Percentiles rank a stretch among this genome's conserved stretches.
These are phyloP conservation scores for Gnathonemus longibarbis DNA, from an alignment of 2,113 vertebrate genomes.

Conservation along the genomic window DNA sequence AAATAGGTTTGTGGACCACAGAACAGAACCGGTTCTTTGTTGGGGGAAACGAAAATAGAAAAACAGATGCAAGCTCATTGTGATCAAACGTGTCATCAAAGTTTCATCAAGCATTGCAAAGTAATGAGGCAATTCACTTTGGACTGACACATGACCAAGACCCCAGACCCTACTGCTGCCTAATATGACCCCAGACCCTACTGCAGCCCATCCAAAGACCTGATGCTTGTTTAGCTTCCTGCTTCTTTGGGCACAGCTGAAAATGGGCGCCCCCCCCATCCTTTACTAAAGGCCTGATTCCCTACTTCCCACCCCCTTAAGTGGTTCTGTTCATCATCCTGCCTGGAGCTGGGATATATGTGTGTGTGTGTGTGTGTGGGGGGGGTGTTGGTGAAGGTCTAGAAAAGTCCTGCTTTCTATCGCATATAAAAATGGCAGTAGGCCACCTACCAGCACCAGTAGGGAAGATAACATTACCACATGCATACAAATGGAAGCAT, in stretches of 20 bases:
- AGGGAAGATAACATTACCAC: background rate
- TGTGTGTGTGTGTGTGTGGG: background rate
- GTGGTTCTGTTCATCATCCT: background rate
- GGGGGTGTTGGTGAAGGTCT: background rate
- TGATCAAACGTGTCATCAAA: background rate
- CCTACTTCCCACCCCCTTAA: background rate
- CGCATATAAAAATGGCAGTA: background rate
- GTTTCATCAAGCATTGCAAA: background rate
- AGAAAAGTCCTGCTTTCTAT: background rate
- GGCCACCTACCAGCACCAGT: background rate
- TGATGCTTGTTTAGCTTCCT: background rate
- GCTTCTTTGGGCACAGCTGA: background rate
- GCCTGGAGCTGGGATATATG: background rate
- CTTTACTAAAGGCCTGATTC: background rate
- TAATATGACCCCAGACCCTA: too few species aligned
- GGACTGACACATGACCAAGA: background rate
- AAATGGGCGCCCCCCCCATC: background rate
- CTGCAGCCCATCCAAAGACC: background rate
- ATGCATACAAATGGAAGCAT: slow-evolving; percentile 3
- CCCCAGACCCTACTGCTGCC: background rate
- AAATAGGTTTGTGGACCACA: too few species aligned
- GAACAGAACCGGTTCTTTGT: too few species aligned
- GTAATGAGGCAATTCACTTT: too few species aligned
- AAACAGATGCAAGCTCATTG: too few species aligned
- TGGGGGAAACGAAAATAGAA: too few species aligned